Evolutionary conservation across 2,888 invertebrate species (phyloP), one percentile per base, ranked within the genome.

Genomic region (Eupelmus urozonus): DNA sequence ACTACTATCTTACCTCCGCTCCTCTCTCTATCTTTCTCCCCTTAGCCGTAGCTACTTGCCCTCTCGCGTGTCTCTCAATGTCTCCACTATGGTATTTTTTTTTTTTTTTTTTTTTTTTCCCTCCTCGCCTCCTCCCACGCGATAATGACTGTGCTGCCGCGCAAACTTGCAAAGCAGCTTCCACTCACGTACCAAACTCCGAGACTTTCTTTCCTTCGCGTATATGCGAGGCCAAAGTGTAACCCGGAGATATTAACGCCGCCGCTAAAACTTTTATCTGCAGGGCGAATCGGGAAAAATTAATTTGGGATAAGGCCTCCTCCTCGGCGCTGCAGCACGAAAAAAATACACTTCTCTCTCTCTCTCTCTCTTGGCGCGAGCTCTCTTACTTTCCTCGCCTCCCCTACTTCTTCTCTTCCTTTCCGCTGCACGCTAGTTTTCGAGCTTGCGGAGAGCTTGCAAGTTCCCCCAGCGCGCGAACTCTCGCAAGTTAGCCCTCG

Each of bases 281-380:
- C 53, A 13, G 59, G 80, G 55, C 69, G 73, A 79, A 82, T 82
- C 82, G 76, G 73, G 70, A 82, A 83, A 82, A 83, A 82, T 82
- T 84, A 82, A 84, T 82, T 84, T 81, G 57, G 72, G 70, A 78
- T 65, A 70, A 78, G 76, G n/a, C n/a, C n/a, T n/a, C n/a, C n/a
- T n/a, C n/a, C n/a, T n/a, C n/a, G n/a, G 25, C 69, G 23, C 55
- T 18, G 23, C 49, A 1, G 20, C 55, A 25, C 23, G 49, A 53
- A 57, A 34, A 53, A 69, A 29, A 69, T 51, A 59, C 51, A 60
- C 34, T 23, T 25, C 29, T 65, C 62, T 34, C 9, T 34, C 34
- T 34, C 34, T 34, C 34, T 34, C 9, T 34, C 9, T 34, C 34
- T 34, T 9, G 34, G 9, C 3, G 34, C 9, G 3, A 5, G 34